Base-by-base conservation (phyloP, 1,140 invertebrate species). In the Drosophila grimshawi region DNA sequence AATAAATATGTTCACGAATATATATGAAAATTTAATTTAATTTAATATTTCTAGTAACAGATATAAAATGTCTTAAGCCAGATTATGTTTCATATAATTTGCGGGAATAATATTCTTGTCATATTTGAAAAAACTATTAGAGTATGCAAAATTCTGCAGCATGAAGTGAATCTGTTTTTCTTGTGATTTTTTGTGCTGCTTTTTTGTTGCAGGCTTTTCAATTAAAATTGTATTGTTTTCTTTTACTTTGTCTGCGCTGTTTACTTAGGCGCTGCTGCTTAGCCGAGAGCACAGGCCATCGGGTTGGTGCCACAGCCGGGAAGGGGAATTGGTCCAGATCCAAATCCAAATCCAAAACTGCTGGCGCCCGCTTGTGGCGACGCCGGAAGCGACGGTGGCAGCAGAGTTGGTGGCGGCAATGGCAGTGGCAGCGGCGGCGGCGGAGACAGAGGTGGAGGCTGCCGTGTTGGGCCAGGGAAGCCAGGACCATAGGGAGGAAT, bases 141-240 rank as follows among this genome's bases (percentile, higher is more conserved):
- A 39, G 75, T 46, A 74, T 48, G n/a, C 5, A 6, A 52, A n/a
- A 5, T 8, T 76, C 45, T 37, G 46, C 45, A 33, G 6, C 3
- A 56, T 1, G 2, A 1, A 6, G 27, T 5, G 8, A 3, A 10
- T 3, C n/a, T 39, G 8, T 37, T 52, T 57, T 70, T 63, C 57
- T 70, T 80, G 74, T 69, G 43, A 59, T 41, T 57, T 48, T 64
- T 75, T 53, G 11, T 10, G 60, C 46, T 11, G 30, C 45, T 68
- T 86, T 73, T 81, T 79, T 80, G 70, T 69, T 77, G 62, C 53
- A 57, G 59, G 64, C 75, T 85, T 91, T 91, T 85, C 89, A 91
- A 91, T 91, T 91, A 91, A 91, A 89, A 91, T 80, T 91, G 80
- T 79, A 91, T 89, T 91, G 89, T 91, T 91, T 91, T 91, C 88